Evolutionary conservation across 2,113 vertebrate genomes (phyloP), one percentile per base, ranked within the genome.

Genomic region (Pseudopipra pipra): DNA sequence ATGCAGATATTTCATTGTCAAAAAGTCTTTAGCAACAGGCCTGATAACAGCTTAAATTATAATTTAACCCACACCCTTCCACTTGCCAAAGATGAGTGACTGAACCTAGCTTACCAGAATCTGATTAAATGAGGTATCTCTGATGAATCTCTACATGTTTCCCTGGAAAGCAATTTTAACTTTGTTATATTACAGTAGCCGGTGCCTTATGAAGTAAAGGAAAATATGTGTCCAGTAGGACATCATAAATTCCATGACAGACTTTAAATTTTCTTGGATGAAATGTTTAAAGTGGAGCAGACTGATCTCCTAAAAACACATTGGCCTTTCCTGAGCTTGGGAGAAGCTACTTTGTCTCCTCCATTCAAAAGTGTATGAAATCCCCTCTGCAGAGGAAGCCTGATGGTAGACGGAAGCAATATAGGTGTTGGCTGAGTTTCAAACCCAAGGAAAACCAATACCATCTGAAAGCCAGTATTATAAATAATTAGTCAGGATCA

Each of bases 161-260:
- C 88, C 75, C 78, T 93, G 65, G 89, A 92, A 95, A 92, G 89
- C n/a, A 65, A 80, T 93, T 96, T 87, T 90, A 62, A 80, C 86
- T 96, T 94, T 93, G 93, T 92, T 96, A 65, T 86, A 58, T 52
- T 95, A 96, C 93, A 95, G 96, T 97, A 97, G 95, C 93, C 0
- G 0, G 71, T 92, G 88, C 77, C 63, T 86, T 92, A 72, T 92
- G 92, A 96, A 97, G 77, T 71, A 92, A 89, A 93, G 61, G 51
- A 89, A 96, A 97, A 96, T 83, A 96, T 92, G 93, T 90, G 87
- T 94, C 67, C 78, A 87, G 54, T 41, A 93, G 44, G 92, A 89
- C 77, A 77, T 93, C n/a, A 93, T 94, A 96, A 96, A 95, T 97
- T 97, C 92, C 78, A 55, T 82, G 84, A 81, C 96, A 97, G 95